A percentile compares a stretch with the other conserved stretches of the same genome.
These are phyloP conservation scores for Saimiri boliviensis DNA, from an alignment of 2,113 vertebrate species.

Conservation along the genomic window DNA sequence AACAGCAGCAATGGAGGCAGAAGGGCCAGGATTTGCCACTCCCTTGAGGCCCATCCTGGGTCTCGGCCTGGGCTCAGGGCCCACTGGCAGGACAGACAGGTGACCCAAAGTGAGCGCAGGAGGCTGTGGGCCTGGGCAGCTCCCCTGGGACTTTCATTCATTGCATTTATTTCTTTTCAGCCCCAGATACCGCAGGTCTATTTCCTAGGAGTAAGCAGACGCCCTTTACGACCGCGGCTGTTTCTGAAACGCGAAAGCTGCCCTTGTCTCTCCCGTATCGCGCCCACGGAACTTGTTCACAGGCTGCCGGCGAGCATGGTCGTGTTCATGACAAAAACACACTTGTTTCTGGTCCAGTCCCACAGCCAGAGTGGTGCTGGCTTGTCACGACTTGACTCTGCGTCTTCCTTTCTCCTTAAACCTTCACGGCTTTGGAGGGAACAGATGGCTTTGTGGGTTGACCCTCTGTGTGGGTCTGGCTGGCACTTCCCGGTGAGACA, in stretches of 20 bases:
- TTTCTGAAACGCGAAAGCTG: rapidly evolving
- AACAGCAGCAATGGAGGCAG: rapidly evolving
- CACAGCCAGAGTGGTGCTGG: no score
- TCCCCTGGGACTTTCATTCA: neutral
- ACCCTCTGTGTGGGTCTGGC: neutral
- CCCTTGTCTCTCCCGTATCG: rapidly evolving
- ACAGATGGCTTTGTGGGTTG: rapidly evolving
- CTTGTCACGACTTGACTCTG: rapidly evolving
- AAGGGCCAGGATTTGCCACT: neutral
- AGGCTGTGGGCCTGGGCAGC: rapidly evolving
- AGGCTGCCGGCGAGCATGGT: neutral
- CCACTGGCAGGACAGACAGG: rapidly evolving
- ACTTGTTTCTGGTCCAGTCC: neutral
- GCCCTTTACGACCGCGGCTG: neutral
- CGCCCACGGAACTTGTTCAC: neutral
- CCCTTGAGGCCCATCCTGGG: rapidly evolving
- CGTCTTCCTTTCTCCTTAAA: neutral
- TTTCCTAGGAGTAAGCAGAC: neutral
- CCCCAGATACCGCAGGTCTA: neutral
- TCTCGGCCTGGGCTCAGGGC: neutral
- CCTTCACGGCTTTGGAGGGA: neutral
- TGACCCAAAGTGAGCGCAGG: rapidly evolving
- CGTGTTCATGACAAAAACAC: rapidly evolving
- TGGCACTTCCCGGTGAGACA: neutral
- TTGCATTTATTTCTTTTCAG: neutral